A percentile compares a stretch with the other conserved stretches of the same genome.
phyloP scores from a whole-genome alignment of 2,888 invertebrate genomes.

The Nephrotoma flavescens region DNA sequence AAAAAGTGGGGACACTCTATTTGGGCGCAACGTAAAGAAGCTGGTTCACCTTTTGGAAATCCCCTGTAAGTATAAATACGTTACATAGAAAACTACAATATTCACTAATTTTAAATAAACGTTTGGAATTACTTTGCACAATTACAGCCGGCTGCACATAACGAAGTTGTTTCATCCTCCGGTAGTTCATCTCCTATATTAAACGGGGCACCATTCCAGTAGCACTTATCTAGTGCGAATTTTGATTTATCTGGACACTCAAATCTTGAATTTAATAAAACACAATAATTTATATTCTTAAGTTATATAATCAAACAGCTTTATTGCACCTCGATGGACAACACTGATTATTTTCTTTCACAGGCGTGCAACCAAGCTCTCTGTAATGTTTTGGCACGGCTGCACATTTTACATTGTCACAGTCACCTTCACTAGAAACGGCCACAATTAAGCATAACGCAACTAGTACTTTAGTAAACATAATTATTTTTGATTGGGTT shows the following conservation, averaged over 20 bases:
- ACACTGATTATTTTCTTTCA: slow-evolving; percentile 9
- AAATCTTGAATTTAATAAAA: not conserved
- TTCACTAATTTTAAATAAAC: not conserved
- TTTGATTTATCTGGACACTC: not conserved
- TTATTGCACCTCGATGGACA: slow-evolving; percentile 9
- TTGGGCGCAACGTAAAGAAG: not conserved
- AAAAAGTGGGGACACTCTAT: not conserved
- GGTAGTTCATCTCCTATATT: not conserved
- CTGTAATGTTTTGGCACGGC: slow-evolving; percentile 9
- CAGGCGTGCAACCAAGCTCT: slow-evolving; percentile 12
- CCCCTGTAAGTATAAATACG: not conserved
- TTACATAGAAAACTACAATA: not conserved
- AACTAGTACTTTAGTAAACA: not conserved
- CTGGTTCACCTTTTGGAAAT: not conserved
- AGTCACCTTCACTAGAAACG: not conserved
- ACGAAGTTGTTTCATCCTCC: not conserved
- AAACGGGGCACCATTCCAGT: not conserved
- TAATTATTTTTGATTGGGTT: not conserved
- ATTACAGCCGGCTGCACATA: not conserved
- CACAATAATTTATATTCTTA: not conserved
- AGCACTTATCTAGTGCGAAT: not conserved
- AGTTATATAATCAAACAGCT: not conserved
- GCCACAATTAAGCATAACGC: not conserved
- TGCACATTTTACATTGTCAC: not conserved
- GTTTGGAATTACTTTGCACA: not conserved